Conservation (phyloP, 37 sponge, comb jelly and placozoan species). For the Chondrilla cf. caribensis region DNA sequence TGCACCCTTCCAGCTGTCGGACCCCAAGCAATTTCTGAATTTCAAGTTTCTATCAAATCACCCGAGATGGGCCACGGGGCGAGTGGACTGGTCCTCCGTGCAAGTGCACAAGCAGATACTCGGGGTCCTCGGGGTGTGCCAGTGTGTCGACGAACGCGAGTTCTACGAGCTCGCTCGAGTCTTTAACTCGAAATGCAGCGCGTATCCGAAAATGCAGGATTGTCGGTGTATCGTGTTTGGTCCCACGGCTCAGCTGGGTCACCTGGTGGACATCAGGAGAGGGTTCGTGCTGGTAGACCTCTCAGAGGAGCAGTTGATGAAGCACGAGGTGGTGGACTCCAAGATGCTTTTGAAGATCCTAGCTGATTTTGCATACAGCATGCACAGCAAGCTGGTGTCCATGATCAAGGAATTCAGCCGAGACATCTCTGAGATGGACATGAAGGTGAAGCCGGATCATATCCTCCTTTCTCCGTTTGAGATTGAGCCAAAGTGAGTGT, state of each 20-base stretch:
- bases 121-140: constrained; percentile 41
- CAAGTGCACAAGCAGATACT: constrained; percentile 39
- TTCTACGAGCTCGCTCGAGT: neutral
- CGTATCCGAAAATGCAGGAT: neutral
- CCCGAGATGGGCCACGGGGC: constrained; percentile 35
- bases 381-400: neutral
- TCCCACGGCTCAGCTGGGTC: constrained; percentile 25
- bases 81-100: constrained; percentile 40
- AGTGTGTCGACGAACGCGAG: constrained; percentile 36
- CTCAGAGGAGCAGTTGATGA: neutral
- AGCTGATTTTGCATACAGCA: neutral
- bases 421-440: neutral
- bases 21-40: constrained; percentile 31
- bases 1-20: constrained; percentile 43
- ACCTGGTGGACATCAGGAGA: neutral
- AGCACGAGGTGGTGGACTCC: neutral
- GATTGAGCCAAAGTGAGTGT: neutral
- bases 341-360: neutral
- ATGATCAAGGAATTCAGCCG: neutral
- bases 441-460: neutral
- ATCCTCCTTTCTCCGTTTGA: neutral
- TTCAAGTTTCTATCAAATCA: constrained; percentile 36
- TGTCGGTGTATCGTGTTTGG: constrained; percentile 46
- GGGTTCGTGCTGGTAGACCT: constrained; percentile 26
- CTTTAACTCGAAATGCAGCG: neutral